Conservation (phyloP, 2,113 vertebrate species). For the Deroptyus accipitrinus region DNA sequence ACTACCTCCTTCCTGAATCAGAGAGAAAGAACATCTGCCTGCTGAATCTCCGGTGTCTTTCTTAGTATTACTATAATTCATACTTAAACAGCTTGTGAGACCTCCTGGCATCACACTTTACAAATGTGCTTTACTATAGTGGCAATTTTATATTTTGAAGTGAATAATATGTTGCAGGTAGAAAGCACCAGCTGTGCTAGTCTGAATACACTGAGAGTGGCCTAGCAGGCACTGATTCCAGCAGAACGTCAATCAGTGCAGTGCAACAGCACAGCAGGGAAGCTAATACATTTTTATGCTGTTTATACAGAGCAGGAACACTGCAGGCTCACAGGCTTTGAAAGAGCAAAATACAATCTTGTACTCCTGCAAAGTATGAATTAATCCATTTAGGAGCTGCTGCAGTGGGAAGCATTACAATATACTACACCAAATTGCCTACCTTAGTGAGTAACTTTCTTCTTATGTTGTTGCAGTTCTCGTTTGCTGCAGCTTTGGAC, state of each 20-base stretch:
- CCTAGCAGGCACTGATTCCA: not conserved
- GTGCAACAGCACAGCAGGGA: not conserved
- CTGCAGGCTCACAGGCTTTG: not conserved
- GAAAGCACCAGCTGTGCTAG: not conserved
- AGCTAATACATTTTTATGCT: not conserved
- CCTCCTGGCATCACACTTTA: not conserved
- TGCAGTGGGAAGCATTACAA: not conserved
- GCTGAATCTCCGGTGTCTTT: not conserved
- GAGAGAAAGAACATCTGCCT: not conserved
- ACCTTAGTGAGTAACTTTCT: constrained; percentile 87
- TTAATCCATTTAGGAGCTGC: not conserved
- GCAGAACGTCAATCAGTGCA: not conserved
- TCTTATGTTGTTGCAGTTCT: constrained; percentile 61
- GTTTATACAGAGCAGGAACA: not conserved
- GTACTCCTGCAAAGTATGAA: not conserved
- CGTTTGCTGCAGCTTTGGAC: constrained; percentile 39
- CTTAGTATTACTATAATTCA: not conserved
- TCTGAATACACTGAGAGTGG: not conserved
- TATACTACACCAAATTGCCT: not conserved
- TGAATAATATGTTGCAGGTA: not conserved
- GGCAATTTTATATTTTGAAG: not conserved
- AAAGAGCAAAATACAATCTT: not conserved
- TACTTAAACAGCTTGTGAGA: not conserved
- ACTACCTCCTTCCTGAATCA: not conserved
- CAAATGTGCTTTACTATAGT: not conserved